These are phyloP conservation scores for human (Homo sapiens) DNA, from an alignment of 2,113 vertebrate genomes.

Conservation along the genomic window DNA sequence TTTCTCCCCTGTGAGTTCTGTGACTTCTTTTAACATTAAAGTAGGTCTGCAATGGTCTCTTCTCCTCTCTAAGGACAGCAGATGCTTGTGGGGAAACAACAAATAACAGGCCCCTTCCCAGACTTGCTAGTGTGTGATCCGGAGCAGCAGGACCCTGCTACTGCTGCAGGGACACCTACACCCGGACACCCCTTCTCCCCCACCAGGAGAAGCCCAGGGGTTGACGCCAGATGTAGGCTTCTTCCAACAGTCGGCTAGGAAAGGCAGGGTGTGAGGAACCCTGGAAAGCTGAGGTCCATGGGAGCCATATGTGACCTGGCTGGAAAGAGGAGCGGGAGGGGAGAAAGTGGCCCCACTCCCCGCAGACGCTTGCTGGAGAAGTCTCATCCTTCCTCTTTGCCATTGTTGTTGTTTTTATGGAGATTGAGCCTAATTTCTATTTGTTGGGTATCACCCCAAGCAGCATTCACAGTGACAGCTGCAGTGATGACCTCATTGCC, in stretches of 20 bases:
- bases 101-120: background rate
- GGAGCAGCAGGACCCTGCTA: background rate
- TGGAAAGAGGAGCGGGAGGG: background rate
- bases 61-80: background rate
- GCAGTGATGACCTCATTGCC: background rate
- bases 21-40: background rate
- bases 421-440: background rate
- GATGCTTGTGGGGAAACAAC: background rate
- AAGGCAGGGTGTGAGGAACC: background rate
- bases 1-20: background rate
- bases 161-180: background rate
- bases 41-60: background rate
- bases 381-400: background rate
- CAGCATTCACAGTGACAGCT: fast-evolving
- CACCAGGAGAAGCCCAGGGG: fast-evolving
- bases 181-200: background rate
- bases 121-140: background rate
- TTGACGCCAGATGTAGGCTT: background rate
- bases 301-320: fast-evolving
- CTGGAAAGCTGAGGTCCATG: fast-evolving
- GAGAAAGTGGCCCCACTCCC: too few species aligned
- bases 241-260: background rate
- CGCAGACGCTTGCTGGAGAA: too few species aligned
- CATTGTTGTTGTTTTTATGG: background rate
- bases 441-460: background rate